A percentile compares a stretch with the other conserved stretches of the same genome.
phyloP scores from a whole-genome alignment of 2,113 vertebrate genomes.

The Ictalurus punctatus region DNA sequence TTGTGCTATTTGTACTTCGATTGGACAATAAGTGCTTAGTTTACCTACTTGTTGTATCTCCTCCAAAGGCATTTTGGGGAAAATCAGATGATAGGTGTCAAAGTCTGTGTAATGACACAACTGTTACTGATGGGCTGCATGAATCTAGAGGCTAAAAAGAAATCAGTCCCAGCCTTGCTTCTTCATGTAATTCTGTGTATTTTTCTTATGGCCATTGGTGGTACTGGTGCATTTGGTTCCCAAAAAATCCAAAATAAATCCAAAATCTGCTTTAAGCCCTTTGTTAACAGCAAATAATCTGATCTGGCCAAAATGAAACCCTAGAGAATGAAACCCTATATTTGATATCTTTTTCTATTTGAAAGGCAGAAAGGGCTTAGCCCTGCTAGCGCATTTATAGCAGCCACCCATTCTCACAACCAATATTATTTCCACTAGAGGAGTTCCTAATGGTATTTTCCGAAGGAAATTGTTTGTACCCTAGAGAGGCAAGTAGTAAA shows the following conservation, averaged over 20 bases:
- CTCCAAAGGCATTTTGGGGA: not conserved
- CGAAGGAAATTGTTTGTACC: constrained; percentile 25
- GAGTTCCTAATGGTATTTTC: constrained; percentile 16
- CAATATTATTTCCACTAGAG: not conserved
- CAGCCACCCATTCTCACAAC: not conserved
- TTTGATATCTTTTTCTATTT: not conserved
- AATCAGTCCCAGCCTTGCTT: not conserved
- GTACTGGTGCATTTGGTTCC: not conserved
- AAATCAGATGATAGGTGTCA: not conserved
- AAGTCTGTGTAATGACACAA: not conserved
- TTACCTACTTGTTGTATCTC: not conserved
- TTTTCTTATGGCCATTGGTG: not conserved
- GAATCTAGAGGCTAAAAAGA: not conserved
- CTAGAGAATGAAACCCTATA: not conserved
- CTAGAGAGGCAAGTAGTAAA: constrained; percentile 22
- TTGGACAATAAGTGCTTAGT: not conserved
- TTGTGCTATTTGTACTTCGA: not conserved
- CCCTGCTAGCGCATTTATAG: not conserved
- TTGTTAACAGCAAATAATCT: not conserved
- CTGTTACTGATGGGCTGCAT: not conserved
- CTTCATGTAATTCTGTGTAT: not conserved
- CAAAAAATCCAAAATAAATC: not conserved
- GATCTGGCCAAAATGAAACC: not conserved
- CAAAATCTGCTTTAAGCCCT: not conserved
- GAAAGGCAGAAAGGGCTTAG: not conserved